A percentile compares a stretch with the other conserved stretches of the same genome.
Evolutionary conservation across 2,888 invertebrate genomes (phyloP).

Genomic region (Drosophila borealis): DNA sequence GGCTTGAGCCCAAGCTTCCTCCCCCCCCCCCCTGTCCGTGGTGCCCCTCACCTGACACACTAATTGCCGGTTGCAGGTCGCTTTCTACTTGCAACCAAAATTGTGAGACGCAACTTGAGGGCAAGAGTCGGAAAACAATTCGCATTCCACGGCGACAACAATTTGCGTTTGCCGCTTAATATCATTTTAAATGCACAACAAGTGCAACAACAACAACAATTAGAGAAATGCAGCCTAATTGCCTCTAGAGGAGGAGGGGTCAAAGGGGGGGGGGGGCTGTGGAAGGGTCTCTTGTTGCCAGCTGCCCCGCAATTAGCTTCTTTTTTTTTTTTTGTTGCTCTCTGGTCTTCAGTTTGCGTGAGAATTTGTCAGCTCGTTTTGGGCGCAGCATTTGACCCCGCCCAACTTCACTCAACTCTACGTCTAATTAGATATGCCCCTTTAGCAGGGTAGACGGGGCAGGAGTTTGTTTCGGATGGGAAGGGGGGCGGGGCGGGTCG

Average conservation of each 20-base stretch:
- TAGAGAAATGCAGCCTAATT: constrained; percentile 46
- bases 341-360: constrained; percentile 25
- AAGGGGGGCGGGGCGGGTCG: background rate
- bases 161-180: constrained; percentile 69
- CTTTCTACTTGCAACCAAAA: constrained; percentile 36
- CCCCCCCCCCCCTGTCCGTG: background rate
- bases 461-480: too few relatives aligned
- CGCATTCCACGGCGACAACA: constrained; percentile 55
- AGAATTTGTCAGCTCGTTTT: constrained; percentile 46
- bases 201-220: constrained; percentile 26
- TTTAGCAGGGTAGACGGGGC: background rate
- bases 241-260: background rate
- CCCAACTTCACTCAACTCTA: constrained; percentile 1
- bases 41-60: background rate
- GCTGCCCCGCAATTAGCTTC: constrained; percentile 8
- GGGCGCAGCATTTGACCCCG: constrained; percentile 17
- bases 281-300: background rate
- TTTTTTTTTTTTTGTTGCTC: constrained; percentile 8
- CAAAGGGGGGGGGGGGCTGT: background rate
- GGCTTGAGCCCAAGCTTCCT: background rate
- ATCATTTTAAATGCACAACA: constrained; percentile 63
- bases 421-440: constrained; percentile 15
- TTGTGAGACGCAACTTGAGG: constrained; percentile 12
- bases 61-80: constrained; percentile 30
- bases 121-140: constrained; percentile 31